These are phyloP conservation scores for Nudaria mundana DNA, from an alignment of 2,888 invertebrate genomes.

Conservation along the genomic window DNA sequence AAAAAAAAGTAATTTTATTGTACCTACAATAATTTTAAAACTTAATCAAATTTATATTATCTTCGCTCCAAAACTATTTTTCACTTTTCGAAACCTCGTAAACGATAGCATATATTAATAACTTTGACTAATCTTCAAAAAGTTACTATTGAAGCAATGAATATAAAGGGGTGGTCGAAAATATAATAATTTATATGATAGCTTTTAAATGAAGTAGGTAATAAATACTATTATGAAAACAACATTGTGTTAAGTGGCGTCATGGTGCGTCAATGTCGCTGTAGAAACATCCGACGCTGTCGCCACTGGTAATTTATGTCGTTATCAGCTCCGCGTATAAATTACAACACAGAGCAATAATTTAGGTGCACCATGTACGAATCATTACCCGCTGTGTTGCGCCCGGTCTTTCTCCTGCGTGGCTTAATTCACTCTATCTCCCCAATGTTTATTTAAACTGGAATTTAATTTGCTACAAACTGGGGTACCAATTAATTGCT, in stretches of 20 bases:
- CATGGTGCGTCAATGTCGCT: slow-evolving; percentile 67
- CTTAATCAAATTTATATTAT: no score
- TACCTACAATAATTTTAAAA: no score
- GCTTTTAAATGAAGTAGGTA: no score
- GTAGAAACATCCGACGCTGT: slow-evolving; percentile 64
- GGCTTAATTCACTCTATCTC: slow-evolving; percentile 75
- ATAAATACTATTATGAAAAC: slow-evolving; percentile 29
- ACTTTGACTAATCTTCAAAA: no score
- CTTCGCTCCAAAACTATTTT: no score
- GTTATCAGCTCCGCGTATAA: slow-evolving; percentile 76
- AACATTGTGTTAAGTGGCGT: slow-evolving; percentile 59
- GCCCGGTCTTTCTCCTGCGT: slow-evolving; percentile 44
- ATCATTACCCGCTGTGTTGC: slow-evolving; percentile 76
- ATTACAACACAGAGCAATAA: slow-evolving; percentile 75
- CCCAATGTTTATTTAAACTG: slow-evolving; percentile 63
- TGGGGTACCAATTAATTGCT: slow-evolving; percentile 34
- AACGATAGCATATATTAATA: no score
- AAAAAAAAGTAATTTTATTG: no score
- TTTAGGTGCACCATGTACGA: slow-evolving; percentile 78
- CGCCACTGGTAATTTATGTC: slow-evolving; percentile 73
- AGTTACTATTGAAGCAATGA: no score
- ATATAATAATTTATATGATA: no score
- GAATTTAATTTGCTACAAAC: slow-evolving; percentile 53
- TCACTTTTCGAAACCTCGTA: no score
- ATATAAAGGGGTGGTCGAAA: no score